Conservation (phyloP, 2,797 vertebrate genomes). For the Chiloscyllium punctatum region DNA sequence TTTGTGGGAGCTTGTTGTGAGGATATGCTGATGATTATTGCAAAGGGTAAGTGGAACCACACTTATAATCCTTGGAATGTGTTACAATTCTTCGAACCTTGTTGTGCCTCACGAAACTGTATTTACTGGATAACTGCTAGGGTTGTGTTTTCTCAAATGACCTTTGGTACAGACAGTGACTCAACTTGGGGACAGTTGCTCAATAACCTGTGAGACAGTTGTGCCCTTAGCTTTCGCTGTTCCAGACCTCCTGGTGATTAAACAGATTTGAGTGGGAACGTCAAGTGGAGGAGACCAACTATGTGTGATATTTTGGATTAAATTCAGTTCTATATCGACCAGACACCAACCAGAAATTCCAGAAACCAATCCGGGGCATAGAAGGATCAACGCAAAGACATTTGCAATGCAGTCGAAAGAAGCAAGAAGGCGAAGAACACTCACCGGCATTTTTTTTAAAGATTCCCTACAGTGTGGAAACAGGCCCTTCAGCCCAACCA, state of each 20-base stretch:
- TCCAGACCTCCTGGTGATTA: no score
- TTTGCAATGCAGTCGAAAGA: background rate
- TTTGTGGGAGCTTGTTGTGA: background rate
- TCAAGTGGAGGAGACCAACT: no score
- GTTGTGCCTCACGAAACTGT: background rate
- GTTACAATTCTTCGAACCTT: background rate
- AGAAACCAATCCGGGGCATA: no score
- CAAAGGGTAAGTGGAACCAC: background rate
- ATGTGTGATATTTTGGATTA: no score
- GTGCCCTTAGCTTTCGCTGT: no score
- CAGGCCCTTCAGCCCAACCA: no score
- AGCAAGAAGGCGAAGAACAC: background rate
- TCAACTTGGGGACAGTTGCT: background rate
- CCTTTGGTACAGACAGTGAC: background rate
- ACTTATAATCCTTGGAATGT: background rate
- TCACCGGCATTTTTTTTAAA: background rate
- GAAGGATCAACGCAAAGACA: background rate
- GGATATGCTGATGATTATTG: background rate
- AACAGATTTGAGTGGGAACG: no score
- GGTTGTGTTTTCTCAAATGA: background rate
- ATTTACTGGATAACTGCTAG: no score
- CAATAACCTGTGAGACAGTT: background rate
- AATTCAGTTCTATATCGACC: no score
- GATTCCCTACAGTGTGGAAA: no score
- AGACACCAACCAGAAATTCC: no score